Base-by-base conservation (phyloP, 2,888 invertebrate genomes). In the Dusona sp. region DNA sequence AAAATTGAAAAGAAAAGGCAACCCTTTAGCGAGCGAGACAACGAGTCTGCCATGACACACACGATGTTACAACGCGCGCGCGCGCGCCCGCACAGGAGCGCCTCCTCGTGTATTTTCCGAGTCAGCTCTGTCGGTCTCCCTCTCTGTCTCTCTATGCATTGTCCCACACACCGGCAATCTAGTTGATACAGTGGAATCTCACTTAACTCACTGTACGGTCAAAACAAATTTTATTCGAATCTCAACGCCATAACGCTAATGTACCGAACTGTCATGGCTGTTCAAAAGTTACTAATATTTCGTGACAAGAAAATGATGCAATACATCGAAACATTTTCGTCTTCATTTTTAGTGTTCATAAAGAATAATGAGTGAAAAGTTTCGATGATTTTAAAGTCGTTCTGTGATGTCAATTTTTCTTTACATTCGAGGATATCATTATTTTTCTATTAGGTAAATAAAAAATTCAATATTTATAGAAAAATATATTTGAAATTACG, bases 1-100 rank as follows among this genome's bases (percentile, higher is more conserved):
- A 91, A 92, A 90, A 85, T 85, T 83, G 75, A 88, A 89, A 79
- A 45, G 51, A 67, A 70, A 70, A 57, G 79, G 81, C 85, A 82
- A 79, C 82, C 87, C 82, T 83, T 83, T 16, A 78, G 74, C 68
- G 25, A 68, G 67, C 75, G 19, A 78, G 72, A 54, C 64, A 78
- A 73, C 77, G 78, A 45, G 74, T 86, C 86, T 83, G 86, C 86
- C 86, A 86, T 86, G 86, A 86, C 86, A 84, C 80, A 80, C 75
- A 83, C 77, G 81, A 67, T 75, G 57, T 85, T 67, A 72, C 42
- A 72, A 29, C 65, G 65, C 74, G 74, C 73, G 42, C 73, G 57
- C 83, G 78, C 84, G 79, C 79, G 73, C 78, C 64, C 51, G 51
- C 67, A 29, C 73, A 74, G 36, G 19, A 36, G 64, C 65, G 64